Conservation (phyloP, 2,797 vertebrate genomes). For the Liparis tanakae region DNA sequence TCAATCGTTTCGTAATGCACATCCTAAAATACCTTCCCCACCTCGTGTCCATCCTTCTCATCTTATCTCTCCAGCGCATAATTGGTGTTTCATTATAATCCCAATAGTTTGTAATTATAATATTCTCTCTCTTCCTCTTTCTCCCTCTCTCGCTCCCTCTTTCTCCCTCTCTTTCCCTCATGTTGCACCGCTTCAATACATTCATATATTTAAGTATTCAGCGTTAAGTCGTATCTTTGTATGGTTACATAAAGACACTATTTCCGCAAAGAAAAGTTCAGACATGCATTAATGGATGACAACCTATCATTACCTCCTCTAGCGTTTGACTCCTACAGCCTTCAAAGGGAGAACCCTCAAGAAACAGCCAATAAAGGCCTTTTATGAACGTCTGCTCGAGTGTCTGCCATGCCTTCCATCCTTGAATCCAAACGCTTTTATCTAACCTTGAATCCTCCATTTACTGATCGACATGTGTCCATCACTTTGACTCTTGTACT, state of each 20-base stretch:
- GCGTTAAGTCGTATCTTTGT: neutral
- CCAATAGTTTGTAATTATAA: constrained; percentile 51
- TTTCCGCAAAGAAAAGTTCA: constrained; percentile 22
- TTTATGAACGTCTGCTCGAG: constrained; percentile 5
- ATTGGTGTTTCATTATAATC: constrained; percentile 50
- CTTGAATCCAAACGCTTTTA: constrained; percentile 15
- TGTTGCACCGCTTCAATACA: neutral
- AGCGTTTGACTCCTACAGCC: constrained; percentile 23
- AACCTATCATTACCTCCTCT: constrained; percentile 43
- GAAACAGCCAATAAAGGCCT: constrained; percentile 6
- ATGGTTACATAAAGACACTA: neutral
- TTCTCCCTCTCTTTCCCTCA: constrained; percentile 2
- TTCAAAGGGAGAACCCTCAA: constrained; percentile 16
- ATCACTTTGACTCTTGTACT: constrained; percentile 3
- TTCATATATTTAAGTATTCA: neutral
- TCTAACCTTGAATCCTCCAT: neutral
- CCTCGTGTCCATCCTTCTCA: constrained; percentile 25
- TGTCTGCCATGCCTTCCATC: neutral
- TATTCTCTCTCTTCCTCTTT: constrained; percentile 16
- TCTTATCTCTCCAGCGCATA: constrained; percentile 49
- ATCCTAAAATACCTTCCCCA: constrained; percentile 6
- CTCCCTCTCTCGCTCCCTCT: constrained; percentile 10
- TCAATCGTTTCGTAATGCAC: too few relatives aligned
- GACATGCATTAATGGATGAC: constrained; percentile 18
- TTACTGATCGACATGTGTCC: neutral